Conservation (phyloP, 2,888 invertebrate species). For the Mythimna lalbum region DNA sequence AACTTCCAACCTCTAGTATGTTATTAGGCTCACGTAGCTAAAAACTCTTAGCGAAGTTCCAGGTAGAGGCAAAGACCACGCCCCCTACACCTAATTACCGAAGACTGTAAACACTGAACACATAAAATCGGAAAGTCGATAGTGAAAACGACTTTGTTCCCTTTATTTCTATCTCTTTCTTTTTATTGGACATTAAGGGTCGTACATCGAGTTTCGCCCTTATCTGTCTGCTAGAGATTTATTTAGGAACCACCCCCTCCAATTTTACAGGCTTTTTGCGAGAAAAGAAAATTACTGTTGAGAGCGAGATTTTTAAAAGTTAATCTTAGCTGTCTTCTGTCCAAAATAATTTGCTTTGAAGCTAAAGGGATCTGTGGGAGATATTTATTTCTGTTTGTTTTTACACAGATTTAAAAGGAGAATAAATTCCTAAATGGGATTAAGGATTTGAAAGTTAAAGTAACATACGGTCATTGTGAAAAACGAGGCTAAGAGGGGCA, state of each 20-base stretch:
- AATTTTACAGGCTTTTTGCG: slow-evolving; percentile 61
- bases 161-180: slow-evolving; percentile 70
- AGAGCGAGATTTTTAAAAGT: slow-evolving; percentile 59
- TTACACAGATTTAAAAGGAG: background rate
- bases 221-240: slow-evolving; percentile 79
- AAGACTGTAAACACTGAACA: slow-evolving; percentile 45
- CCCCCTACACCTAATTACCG: slow-evolving; percentile 42
- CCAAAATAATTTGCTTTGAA: slow-evolving; percentile 58
- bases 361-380: slow-evolving; percentile 38
- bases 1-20: background rate
- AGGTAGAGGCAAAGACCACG: slow-evolving; percentile 11
- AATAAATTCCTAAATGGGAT: background rate
- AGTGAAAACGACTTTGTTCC: slow-evolving; percentile 66
- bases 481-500: background rate
- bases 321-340: slow-evolving; percentile 60
- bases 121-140: slow-evolving; percentile 58
- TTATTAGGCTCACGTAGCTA: background rate
- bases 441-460: background rate
- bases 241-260: slow-evolving; percentile 68
- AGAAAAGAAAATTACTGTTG: slow-evolving; percentile 62
- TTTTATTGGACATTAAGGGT: slow-evolving; percentile 77
- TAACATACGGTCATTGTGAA: background rate
- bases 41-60: slow-evolving; percentile 20
- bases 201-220: slow-evolving; percentile 71
- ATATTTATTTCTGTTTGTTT: slow-evolving; percentile 45